phyloP scores from a whole-genome alignment of 2,113 vertebrate genomes.

The Poeciliopsis prolifica region DNA sequence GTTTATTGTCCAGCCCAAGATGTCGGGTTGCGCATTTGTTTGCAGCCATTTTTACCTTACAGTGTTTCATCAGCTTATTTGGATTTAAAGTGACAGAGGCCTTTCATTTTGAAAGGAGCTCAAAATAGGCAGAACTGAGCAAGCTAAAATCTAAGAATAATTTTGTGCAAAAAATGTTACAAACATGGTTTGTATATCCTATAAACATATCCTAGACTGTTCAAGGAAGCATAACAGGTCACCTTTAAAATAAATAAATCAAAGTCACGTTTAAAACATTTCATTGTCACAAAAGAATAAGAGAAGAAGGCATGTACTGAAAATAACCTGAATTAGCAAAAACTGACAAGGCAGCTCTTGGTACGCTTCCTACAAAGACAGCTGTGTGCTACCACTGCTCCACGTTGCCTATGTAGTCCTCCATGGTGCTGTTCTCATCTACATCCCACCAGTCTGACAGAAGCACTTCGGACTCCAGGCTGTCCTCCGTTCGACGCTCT shows the following conservation, averaged over 20 bases:
- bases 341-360: constrained; percentile 65
- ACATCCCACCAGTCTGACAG: constrained; percentile 77
- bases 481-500: constrained; percentile 36
- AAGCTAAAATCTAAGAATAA: too few species aligned
- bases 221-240: too few species aligned
- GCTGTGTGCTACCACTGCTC: constrained; percentile 85
- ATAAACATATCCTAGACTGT: too few species aligned
- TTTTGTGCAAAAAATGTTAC: too few species aligned
- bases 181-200: too few species aligned
- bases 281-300: constrained; percentile 13
- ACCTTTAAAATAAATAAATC: constrained; percentile 54
- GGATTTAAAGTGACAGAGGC: too few species aligned
- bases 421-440: constrained; percentile 71
- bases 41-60: too few species aligned
- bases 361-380: constrained; percentile 40
- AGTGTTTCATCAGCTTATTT: too few species aligned
- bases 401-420: constrained; percentile 91
- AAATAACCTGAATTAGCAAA: constrained; percentile 34
- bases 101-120: too few species aligned
- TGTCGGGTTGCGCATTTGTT: too few species aligned
- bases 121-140: too few species aligned
- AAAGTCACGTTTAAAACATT: constrained; percentile 19
- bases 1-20: too few species aligned
- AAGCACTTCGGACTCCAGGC: constrained; percentile 46
- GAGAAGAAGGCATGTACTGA: constrained; percentile 25